These are phyloP conservation scores for Beaufortia kweichowensis DNA, from an alignment of 2,113 vertebrate species.

Conservation along the genomic window DNA sequence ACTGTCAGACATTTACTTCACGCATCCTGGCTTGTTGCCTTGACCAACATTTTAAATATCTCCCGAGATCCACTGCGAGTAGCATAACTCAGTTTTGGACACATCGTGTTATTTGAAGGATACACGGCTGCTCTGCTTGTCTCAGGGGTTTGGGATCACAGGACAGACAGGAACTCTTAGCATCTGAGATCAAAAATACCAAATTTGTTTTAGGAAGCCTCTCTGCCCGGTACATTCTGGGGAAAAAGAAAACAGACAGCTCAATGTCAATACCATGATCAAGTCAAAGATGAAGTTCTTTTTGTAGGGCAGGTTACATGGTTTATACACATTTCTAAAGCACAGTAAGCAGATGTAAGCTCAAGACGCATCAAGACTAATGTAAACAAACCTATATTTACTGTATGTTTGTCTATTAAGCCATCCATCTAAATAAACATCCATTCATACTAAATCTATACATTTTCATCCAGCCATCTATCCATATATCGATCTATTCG, in stretches of 20 bases:
- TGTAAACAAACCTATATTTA: too few species aligned
- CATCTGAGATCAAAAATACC: slow-evolving; percentile 95
- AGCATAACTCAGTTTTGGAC: not conserved
- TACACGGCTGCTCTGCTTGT: slow-evolving; percentile 97
- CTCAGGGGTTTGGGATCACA: slow-evolving; percentile 89
- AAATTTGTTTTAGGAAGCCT: slow-evolving; percentile 95
- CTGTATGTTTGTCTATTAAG: too few species aligned
- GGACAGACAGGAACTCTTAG: slow-evolving; percentile 86
- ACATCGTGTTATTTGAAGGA: slow-evolving; percentile 72
- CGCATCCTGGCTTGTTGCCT: too few species aligned
- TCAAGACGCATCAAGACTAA: not conserved
- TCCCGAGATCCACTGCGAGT: too few species aligned
- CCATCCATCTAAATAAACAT: too few species aligned
- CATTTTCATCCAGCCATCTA: too few species aligned
- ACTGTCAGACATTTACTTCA: too few species aligned
- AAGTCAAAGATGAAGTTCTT: not conserved
- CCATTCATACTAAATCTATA: too few species aligned
- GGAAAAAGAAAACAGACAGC: slow-evolving; percentile 64
- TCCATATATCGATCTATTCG: too few species aligned
- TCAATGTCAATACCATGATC: too few species aligned
- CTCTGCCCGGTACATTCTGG: slow-evolving; percentile 86
- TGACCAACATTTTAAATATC: too few species aligned
- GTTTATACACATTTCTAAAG: not conserved
- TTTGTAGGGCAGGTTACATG: not conserved
- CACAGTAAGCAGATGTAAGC: not conserved